These are phyloP conservation scores for Rhagium mordax DNA, from an alignment of 2,888 invertebrate species.

Conservation along the genomic window DNA sequence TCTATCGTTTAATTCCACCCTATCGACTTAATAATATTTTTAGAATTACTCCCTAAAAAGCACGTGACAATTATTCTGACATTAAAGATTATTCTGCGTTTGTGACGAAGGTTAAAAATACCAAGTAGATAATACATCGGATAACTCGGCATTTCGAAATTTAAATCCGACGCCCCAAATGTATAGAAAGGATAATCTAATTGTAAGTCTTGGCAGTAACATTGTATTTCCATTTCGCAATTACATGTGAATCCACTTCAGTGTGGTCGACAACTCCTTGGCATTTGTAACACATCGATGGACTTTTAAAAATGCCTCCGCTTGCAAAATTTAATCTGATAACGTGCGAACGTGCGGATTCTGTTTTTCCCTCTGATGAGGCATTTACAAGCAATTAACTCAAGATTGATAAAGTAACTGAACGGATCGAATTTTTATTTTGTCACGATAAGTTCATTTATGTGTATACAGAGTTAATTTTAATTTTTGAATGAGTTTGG, in stretches of 20 bases:
- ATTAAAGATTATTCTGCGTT: neutral
- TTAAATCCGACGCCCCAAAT: constrained; percentile 9
- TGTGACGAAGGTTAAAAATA: neutral
- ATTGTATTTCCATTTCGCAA: constrained; percentile 59
- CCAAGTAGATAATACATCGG: neutral
- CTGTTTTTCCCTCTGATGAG: neutral
- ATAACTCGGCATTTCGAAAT: constrained; percentile 4
- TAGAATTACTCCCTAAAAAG: too few species aligned
- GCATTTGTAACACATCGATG: constrained; percentile 41
- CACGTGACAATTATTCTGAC: neutral
- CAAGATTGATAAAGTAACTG: neutral
- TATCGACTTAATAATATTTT: too few species aligned
- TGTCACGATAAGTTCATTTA: too few species aligned
- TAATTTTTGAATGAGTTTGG: too few species aligned
- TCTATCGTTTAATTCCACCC: too few species aligned
- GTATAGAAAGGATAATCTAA: constrained; percentile 47
- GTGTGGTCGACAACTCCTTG: constrained; percentile 52
- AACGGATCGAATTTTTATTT: too few species aligned
- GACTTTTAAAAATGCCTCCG: constrained; percentile 33
- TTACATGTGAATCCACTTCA: constrained; percentile 61
- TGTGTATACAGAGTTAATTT: too few species aligned
- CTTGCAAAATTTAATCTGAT: neutral
- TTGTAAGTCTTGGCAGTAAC: constrained; percentile 48
- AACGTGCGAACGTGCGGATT: constrained; percentile 10
- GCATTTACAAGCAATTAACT: neutral